Percentiles rank a stretch among this genome's conserved stretches.
Evolutionary conservation across 1,140 invertebrate genomes (phyloP).

Genomic region (Gonioctena quinquepunctata): DNA sequence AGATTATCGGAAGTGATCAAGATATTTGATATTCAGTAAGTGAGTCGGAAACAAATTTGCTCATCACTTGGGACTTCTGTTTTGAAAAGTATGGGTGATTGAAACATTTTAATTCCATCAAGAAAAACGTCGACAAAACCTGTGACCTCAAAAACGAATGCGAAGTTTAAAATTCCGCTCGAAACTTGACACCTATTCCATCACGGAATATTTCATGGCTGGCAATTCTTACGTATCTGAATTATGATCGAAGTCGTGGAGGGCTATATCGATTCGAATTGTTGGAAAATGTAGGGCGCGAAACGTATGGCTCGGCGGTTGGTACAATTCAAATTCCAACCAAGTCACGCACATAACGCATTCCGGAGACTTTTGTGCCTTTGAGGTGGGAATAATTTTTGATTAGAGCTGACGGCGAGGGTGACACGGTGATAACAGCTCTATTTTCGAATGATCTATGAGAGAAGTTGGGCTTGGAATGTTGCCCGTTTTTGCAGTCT

Average conservation of each 20-base stretch:
- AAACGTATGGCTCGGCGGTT: background rate
- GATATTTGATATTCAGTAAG: too few relatives aligned
- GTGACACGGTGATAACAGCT: background rate
- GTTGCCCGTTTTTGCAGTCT: too few relatives aligned
- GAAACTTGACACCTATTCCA: conserved; percentile 28
- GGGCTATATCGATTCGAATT: background rate
- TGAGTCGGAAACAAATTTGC: too few relatives aligned
- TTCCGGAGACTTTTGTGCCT: background rate
- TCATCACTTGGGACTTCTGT: too few relatives aligned
- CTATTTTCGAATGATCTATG: background rate
- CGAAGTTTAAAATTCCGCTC: too few relatives aligned
- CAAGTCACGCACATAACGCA: background rate
- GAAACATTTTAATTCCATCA: too few relatives aligned
- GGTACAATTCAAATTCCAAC: background rate
- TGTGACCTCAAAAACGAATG: too few relatives aligned
- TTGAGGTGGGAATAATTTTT: background rate
- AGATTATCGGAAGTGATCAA: too few relatives aligned
- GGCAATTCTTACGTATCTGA: conserved; percentile 12
- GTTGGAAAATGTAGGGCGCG: background rate
- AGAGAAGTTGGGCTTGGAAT: too few relatives aligned
- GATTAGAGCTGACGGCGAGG: background rate
- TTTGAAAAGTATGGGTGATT: too few relatives aligned
- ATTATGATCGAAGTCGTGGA: conserved; percentile 15
- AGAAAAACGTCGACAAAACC: too few relatives aligned
- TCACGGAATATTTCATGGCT: conserved; percentile 14